phyloP scores from a whole-genome alignment of 2,797 vertebrate species.

The Enoplosus armatus region DNA sequence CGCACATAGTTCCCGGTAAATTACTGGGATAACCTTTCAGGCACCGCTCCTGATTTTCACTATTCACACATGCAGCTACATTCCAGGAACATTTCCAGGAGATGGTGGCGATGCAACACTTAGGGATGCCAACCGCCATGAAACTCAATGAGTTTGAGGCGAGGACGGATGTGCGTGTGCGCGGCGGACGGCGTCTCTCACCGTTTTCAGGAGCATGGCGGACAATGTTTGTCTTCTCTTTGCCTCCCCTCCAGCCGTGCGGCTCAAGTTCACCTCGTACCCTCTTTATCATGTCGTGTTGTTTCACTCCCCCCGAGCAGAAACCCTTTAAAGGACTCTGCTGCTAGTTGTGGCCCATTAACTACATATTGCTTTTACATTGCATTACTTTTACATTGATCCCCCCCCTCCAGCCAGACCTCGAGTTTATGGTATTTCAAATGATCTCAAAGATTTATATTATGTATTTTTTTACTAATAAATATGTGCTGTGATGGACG shows the following conservation, averaged over 20 bases:
- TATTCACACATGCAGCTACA: too few relatives aligned
- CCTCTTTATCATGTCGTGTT: not conserved
- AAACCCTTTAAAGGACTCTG: not conserved
- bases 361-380: conserved; percentile 9
- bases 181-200: too few relatives aligned
- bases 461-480: not conserved
- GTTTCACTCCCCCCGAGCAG: not conserved
- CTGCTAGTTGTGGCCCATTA: not conserved
- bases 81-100: too few relatives aligned
- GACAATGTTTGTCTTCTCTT: too few relatives aligned
- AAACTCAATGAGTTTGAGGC: too few relatives aligned
- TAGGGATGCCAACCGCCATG: too few relatives aligned
- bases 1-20: too few relatives aligned
- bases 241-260: not conserved
- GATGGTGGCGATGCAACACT: too few relatives aligned
- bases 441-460: not conserved
- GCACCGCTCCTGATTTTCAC: too few relatives aligned
- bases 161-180: too few relatives aligned
- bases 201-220: too few relatives aligned
- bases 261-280: not conserved
- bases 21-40: too few relatives aligned
- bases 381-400: not conserved
- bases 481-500: not conserved
- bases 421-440: not conserved
- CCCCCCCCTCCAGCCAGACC: not conserved